Evolutionary conservation across 2,113 vertebrate genomes (phyloP), one percentile per base, ranked within the genome.

Genomic region (Rhinolophus ferrumequinum): DNA sequence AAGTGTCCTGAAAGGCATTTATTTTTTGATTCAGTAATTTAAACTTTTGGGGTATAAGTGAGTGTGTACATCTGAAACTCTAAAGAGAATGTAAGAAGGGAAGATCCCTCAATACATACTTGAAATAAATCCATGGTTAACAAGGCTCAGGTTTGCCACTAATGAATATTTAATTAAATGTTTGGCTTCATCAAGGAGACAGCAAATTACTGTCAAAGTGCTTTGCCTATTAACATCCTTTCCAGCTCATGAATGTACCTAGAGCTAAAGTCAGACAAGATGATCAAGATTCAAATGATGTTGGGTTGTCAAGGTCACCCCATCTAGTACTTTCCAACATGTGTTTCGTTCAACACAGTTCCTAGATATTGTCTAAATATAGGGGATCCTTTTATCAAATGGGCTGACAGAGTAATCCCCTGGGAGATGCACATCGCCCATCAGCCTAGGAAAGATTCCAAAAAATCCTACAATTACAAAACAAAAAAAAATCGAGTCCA

Each of bases 121-220:
- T 95, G 88, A 96, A 96, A 96, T 84, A 84, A 92, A 81, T 80
- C 75, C 44, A 87, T 56, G 69, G 62, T 83, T 96, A 97, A 95
- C 84, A 90, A 96, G 81, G 66, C 47, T 97, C 70, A 90, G 76
- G 80, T 92, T 94, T 90, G 88, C 97, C 96, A 72, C 38, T 83
- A 96, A 97, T 96, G 96, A 96, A 96, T 92, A 97, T 86, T 97
- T 96, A 96, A 97, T 97, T 84, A 96, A 96, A 94, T 96, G 92
- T 95, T 89, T 94, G 66, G 92, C 81, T 96, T 96, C 64, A 95
- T 96, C 94, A 95, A 95, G 84, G 54, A 97, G 93, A 95, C 80
- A 93, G 94, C 91, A 96, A 97, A 96, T 96, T 90, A 82, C 93
- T 95, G 93, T 91, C 94, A 91, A 93, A 92, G 62, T 73, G 18